A percentile compares a stretch with the other conserved stretches of the same genome.
These are phyloP conservation scores for Drosophila buzzatii DNA, from an alignment of 2,888 invertebrate species.

Conservation along the genomic window DNA sequence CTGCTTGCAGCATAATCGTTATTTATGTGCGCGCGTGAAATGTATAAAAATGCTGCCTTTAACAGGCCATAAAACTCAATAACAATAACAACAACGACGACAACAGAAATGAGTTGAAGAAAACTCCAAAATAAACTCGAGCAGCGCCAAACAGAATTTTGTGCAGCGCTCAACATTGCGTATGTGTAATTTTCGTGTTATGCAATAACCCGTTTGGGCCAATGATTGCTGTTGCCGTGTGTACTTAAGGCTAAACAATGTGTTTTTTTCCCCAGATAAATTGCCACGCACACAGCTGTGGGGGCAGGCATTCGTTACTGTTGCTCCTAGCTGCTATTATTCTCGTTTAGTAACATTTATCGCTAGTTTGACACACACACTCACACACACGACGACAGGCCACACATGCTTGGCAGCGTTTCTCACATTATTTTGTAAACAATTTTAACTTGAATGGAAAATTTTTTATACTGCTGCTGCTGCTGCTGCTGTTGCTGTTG, in stretches of 20 bases:
- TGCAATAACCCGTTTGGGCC: constrained; percentile 40
- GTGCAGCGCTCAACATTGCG: constrained; percentile 38
- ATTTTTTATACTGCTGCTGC: constrained; percentile 70
- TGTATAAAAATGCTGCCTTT: constrained; percentile 74
- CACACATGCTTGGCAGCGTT: constrained; percentile 78
- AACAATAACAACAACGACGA: not conserved
- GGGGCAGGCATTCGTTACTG: constrained; percentile 32
- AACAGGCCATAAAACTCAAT: constrained; percentile 66
- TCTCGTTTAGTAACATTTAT: constrained; percentile 78
- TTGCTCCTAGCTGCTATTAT: constrained; percentile 54
- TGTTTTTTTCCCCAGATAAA: constrained; percentile 29
- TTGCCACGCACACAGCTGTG: constrained; percentile 50
- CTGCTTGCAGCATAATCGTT: constrained; percentile 67
- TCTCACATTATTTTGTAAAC: constrained; percentile 81
- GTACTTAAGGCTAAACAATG: constrained; percentile 44
- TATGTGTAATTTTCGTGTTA: constrained; percentile 60
- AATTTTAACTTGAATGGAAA: constrained; percentile 80
- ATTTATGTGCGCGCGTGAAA: constrained; percentile 78
- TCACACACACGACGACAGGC: constrained; percentile 41
- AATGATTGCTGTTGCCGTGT: constrained; percentile 54
- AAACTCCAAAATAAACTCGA: constrained; percentile 9
- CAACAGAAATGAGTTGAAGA: not conserved
- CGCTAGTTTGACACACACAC: constrained; percentile 71
- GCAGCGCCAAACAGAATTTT: constrained; percentile 10
- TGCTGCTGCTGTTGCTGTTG: not conserved